Base-by-base conservation (phyloP, 1,140 invertebrate genomes). In the Drosophila kurseongensis region DNA sequence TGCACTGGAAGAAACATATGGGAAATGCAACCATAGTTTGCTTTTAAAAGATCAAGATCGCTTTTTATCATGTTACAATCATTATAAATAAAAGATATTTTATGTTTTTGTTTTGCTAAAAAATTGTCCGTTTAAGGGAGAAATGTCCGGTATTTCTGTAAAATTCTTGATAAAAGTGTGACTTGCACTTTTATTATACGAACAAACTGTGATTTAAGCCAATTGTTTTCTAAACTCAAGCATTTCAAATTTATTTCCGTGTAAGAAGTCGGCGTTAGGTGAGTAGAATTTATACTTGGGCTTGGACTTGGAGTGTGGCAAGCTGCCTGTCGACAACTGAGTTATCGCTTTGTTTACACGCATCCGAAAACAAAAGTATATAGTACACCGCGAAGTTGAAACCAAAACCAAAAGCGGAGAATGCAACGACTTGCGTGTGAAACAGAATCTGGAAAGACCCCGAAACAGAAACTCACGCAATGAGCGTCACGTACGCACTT, bases 291-390 rank as follows among this genome's bases (percentile, higher is more conserved):
- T 36, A 50, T 54, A 50, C 48, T 57, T 36, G 56, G 27, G 38
- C 54, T 68, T 57, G 14, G 38, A 16, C 32, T 44, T 35, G 23
- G 52, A 75, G 52, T 75, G 73, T 74, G 73, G 54, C 59, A 44
- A 65, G 71, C 55, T 59, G 52, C 51, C 29, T 66, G 73, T 74
- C 69, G 69, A 67, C 71, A 76, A 61, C 71, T 76, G 55, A 76
- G 61, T 76, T 76, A 77, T 77, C 74, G 72, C 74, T 75, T 75
- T 77, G 72, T 75, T 77, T 77, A 77, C 74, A 68, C 50, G 63
- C 42, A 69, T 69, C 50, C 62, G 38, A 57, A 75, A 75, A 32
- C 40, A 27, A 55, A 73, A 36, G 27, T 18, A 51, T 48, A 52
- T 38, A 45, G 42, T 40, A 44, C 16, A 56, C 4, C 10, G 40